Conservation (phyloP, 1,140 invertebrate genomes). For the Drosophila mayri region DNA sequence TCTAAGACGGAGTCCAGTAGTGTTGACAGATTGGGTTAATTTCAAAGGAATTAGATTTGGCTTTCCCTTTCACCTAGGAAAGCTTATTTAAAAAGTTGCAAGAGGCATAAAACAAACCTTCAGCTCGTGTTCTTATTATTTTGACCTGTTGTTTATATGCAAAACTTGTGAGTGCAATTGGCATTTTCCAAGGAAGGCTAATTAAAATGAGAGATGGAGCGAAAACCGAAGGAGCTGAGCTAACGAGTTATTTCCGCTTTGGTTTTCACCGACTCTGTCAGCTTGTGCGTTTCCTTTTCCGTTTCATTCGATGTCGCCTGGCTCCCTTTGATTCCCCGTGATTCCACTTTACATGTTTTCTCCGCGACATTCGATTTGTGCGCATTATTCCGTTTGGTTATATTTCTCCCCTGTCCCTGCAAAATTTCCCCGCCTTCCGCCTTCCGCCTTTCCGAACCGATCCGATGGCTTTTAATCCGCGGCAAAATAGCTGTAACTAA, state of each 20-base stretch:
- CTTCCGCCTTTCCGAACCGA: not conserved
- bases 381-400: conserved; percentile 35
- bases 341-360: conserved; percentile 21
- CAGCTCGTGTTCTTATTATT: no score
- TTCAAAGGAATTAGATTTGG: not conserved
- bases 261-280: conserved; percentile 6
- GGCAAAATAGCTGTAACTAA: conserved; percentile 32
- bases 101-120: no score
- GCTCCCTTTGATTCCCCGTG: not conserved
- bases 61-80: no score
- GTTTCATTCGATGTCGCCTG: not conserved
- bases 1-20: no score
- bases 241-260: conserved; percentile 23
- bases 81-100: no score
- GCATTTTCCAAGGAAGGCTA: conserved; percentile 2
- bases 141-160: no score
- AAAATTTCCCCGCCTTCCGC: not conserved
- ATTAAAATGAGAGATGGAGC: conserved; percentile 18
- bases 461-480: conserved; percentile 3
- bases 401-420: not conserved
- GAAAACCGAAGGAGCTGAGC: not conserved
- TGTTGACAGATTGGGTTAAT: conserved; percentile 8
- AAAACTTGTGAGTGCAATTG: conserved; percentile 12
- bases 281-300: conserved; percentile 17
- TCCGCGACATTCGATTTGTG: conserved; percentile 12